Conservation (phyloP, 2,797 vertebrate genomes). For the Cossypha caffra region DNA sequence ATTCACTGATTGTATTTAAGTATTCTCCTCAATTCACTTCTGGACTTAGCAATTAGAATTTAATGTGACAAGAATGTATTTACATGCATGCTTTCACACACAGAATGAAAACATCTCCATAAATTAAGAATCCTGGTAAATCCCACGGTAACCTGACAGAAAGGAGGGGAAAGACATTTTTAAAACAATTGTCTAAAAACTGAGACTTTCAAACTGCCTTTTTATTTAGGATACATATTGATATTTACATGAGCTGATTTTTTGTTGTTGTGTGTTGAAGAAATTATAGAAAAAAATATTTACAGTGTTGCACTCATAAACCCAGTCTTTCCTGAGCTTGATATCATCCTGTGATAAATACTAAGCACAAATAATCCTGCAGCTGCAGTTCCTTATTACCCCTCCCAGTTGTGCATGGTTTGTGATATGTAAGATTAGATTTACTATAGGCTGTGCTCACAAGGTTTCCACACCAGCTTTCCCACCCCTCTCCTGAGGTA, state of each 20-base stretch:
- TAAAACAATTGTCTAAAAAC: not conserved
- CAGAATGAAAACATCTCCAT: not conserved
- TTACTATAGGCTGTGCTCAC: not conserved
- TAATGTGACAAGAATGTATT: not conserved
- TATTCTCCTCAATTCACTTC: not conserved
- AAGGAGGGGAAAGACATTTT: not conserved
- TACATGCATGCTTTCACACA: not conserved
- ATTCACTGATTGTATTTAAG: not conserved
- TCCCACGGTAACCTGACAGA: not conserved
- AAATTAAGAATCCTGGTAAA: not conserved
- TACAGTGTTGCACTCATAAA: not conserved
- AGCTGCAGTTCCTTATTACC: slow-evolving; percentile 42
- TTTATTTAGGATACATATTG: not conserved
- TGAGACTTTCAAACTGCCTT: not conserved
- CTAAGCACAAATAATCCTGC: slow-evolving; percentile 61
- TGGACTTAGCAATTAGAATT: not conserved
- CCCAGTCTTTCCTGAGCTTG: slow-evolving; percentile 59
- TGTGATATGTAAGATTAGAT: slow-evolving; percentile 60
- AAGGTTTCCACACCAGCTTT: not conserved
- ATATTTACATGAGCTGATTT: not conserved
- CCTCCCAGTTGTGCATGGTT: slow-evolving; percentile 61
- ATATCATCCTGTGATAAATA: slow-evolving; percentile 74
- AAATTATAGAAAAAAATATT: not conserved
- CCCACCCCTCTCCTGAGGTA: not conserved
- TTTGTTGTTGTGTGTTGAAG: not conserved